Evolutionary conservation across 2,888 invertebrate species (phyloP), one percentile per base, ranked within the genome.

Genomic region (Agrochola macilenta): DNA sequence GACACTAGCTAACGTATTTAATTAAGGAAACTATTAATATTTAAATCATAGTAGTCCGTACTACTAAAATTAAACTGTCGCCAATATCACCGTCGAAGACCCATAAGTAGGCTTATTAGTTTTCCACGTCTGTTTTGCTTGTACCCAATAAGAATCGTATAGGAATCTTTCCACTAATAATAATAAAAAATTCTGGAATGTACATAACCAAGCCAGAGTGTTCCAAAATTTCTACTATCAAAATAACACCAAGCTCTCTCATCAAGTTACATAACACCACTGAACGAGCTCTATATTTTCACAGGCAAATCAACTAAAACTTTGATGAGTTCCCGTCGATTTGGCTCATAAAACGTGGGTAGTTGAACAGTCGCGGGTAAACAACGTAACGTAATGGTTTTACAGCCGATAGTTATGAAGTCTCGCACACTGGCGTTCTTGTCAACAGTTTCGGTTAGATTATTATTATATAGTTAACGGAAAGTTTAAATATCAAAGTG

Each of bases 381-480:
- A 89, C 89, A 89, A 85, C 78, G 76, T 71, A 35, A 71, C 70
- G 79, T 69, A 82, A 89, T 89, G 77, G 90, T 81, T 89, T 90
- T 89, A 89, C 88, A 84, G 74, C 81, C 72, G 46, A 74, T 68
- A 71, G 79, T 74, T 70, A 61, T 68, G 61, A 58, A 57, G 61
- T 60, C 58, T 69, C 60, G 49, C 58, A 64, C 57, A 5, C 64
- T 30, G 64, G 43, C 60, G 20, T n/a, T 49, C 57, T 52, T 74
- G 81, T 75, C 52, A 87, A 87, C 80, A 82, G 14, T 61, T n/a
- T 52, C 11, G 58, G 20, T 43, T 35, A 20, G 0, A 68, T 65
- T 43, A 43, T n/a, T 43, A 39, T 23, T 43, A 39, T 39, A 5
- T 17, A 52, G 5, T 20, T 52, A 20, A 4, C 30, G 7, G 0